Conservation (phyloP, 2,888 invertebrate species). For the Acrobeloides nanus region DNA sequence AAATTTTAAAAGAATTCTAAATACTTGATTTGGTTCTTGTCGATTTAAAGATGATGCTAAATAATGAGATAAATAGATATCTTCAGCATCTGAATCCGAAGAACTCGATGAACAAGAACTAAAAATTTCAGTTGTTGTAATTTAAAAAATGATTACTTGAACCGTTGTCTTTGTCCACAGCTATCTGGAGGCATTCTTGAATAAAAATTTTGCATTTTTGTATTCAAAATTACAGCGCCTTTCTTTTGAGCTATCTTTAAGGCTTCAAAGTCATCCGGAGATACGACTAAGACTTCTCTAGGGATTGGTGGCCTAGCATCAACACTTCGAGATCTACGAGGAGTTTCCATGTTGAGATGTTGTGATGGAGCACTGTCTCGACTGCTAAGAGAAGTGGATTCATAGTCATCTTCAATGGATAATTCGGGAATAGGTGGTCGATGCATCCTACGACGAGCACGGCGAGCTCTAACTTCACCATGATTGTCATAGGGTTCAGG, state of each 20-base stretch:
- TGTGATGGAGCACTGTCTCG: not conserved
- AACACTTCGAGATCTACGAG: not conserved
- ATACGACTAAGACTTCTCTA: conserved; percentile 1
- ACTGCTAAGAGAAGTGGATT: not conserved
- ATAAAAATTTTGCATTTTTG: conserved; percentile 19
- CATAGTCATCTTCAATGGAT: conserved; percentile 8
- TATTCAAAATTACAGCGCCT: not conserved
- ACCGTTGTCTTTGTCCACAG: no score
- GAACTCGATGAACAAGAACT: no score
- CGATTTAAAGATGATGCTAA: no score
- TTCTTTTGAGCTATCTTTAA: conserved; percentile 2
- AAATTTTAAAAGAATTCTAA: no score
- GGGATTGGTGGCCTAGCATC: no score
- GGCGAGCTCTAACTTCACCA: conserved; percentile 7
- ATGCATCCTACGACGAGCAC: not conserved
- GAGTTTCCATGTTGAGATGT: not conserved
- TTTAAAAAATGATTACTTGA: no score
- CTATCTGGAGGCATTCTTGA: conserved; percentile 23
- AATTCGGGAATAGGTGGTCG: conserved; percentile 2
- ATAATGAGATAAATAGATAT: no score
- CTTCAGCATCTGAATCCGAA: no score
- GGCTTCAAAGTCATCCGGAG: conserved; percentile 6
- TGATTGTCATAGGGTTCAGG: not conserved
- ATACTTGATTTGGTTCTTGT: no score
- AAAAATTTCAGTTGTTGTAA: no score